Percentiles rank a stretch among this genome's conserved stretches.
These are phyloP conservation scores for Teleopsis dalmanni DNA, from an alignment of 1,140 invertebrate species.

Conservation along the genomic window DNA sequence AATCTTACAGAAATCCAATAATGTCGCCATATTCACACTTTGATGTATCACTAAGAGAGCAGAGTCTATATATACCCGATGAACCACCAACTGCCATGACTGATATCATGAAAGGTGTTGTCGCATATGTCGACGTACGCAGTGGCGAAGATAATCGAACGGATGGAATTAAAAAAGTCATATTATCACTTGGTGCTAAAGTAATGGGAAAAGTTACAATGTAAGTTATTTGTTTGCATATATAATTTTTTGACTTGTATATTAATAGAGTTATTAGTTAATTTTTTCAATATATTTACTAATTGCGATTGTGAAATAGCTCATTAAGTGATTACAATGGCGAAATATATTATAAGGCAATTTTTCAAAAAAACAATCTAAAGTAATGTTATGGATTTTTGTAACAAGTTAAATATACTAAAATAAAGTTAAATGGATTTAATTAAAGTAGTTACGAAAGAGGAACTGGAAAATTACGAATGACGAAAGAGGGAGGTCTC, in stretches of 20 bases:
- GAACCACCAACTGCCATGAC: slow-evolving; percentile 21
- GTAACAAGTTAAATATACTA: no score
- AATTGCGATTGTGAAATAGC: no score
- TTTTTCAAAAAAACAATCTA: no score
- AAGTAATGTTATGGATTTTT: no score
- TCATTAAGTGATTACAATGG: no score
- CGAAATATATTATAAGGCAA: no score
- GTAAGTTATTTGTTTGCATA: slow-evolving; percentile 16
- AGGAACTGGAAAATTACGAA: no score
- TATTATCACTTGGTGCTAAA: slow-evolving; percentile 48
- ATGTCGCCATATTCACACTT: slow-evolving; percentile 23
- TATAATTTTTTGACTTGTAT: not conserved
- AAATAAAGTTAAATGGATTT: no score
- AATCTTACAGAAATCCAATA: slow-evolving; percentile 20
- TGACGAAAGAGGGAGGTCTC: no score
- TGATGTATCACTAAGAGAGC: slow-evolving; percentile 34
- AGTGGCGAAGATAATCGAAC: slow-evolving; percentile 47
- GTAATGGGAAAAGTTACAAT: slow-evolving; percentile 43
- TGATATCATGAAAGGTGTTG: slow-evolving; percentile 43
- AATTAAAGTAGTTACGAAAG: no score
- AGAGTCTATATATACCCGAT: slow-evolving; percentile 26
- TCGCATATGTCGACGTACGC: slow-evolving; percentile 49
- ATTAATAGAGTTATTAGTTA: no score
- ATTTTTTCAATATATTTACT: no score
- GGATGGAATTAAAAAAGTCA: slow-evolving; percentile 44